A percentile compares a stretch with the other conserved stretches of the same genome.
These are phyloP conservation scores for Melanostigma gelatinosum DNA, from an alignment of 2,113 vertebrate genomes.

Conservation along the genomic window DNA sequence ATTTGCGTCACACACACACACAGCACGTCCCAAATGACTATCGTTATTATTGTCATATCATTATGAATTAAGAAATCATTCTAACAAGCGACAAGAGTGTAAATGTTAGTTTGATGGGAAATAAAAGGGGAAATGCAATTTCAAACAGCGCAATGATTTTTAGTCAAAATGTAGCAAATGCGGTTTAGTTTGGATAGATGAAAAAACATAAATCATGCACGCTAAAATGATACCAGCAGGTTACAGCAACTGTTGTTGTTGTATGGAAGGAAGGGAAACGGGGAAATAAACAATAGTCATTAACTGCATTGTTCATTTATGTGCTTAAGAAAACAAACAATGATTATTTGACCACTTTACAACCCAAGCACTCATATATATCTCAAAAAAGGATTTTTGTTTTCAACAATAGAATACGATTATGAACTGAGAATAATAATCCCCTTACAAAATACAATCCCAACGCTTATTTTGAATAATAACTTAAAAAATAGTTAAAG, in stretches of 20 bases:
- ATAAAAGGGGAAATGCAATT: slow-evolving; percentile 9
- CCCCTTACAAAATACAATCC: neutral
- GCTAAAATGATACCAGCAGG: neutral
- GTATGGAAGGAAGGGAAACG: neutral
- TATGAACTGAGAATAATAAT: neutral
- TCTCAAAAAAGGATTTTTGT: neutral
- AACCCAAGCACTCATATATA: neutral
- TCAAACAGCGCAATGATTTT: slow-evolving; percentile 4
- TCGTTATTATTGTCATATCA: slow-evolving; percentile 48
- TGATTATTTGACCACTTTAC: neutral
- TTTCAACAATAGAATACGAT: neutral
- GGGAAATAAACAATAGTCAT: neutral
- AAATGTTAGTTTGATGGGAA: slow-evolving; percentile 39
- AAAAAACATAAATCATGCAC: slow-evolving; percentile 20
- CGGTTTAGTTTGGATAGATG: slow-evolving; percentile 5
- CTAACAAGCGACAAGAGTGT: slow-evolving; percentile 12
- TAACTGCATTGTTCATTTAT: neutral
- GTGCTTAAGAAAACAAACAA: neutral
- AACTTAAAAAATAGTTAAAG: neutral
- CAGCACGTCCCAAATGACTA: slow-evolving; percentile 45
- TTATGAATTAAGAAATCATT: slow-evolving; percentile 31
- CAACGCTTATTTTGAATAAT: neutral
- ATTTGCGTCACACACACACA: slow-evolving; percentile 72
- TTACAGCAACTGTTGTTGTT: neutral
- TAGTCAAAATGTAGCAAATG: neutral